Evolutionary conservation across 2,113 vertebrate species (phyloP).

Genomic region (Hemiprocne comata): DNA sequence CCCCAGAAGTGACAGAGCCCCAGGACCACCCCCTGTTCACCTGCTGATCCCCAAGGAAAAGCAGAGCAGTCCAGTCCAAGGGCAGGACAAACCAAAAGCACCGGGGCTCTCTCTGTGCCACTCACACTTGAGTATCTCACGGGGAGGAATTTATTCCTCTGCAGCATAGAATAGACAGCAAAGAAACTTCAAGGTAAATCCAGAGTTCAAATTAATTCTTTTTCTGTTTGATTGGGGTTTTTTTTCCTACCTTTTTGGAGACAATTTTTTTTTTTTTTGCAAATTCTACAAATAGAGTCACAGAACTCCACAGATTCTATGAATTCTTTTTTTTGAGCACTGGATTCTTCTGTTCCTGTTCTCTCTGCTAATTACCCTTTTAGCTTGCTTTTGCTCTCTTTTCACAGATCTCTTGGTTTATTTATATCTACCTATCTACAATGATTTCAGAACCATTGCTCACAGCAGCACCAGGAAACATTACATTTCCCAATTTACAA

Average conservation of each 20-base stretch:
- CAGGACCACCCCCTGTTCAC: neutral
- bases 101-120: too few relatives aligned
- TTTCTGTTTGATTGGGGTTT: neutral
- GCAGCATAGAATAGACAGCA: neutral
- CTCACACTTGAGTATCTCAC: neutral
- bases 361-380: slow-evolving; percentile 75
- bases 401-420: slow-evolving; percentile 73
- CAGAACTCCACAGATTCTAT: neutral
- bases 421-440: slow-evolving; percentile 76
- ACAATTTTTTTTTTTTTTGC: neutral
- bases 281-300: neutral
- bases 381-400: slow-evolving; percentile 67
- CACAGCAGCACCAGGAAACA: slow-evolving; percentile 71
- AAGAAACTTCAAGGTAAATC: neutral
- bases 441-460: slow-evolving; percentile 72
- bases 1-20: neutral
- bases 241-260: neutral
- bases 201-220: neutral
- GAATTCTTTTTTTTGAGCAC: neutral
- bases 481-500: slow-evolving; percentile 80
- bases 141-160: neutral
- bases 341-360: slow-evolving; percentile 16
- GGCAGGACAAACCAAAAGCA: neutral
- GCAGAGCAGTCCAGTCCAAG: neutral
- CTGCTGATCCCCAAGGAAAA: neutral